Base-by-base conservation (phyloP, 2,888 invertebrate species). In the Morpho achilles region DNA sequence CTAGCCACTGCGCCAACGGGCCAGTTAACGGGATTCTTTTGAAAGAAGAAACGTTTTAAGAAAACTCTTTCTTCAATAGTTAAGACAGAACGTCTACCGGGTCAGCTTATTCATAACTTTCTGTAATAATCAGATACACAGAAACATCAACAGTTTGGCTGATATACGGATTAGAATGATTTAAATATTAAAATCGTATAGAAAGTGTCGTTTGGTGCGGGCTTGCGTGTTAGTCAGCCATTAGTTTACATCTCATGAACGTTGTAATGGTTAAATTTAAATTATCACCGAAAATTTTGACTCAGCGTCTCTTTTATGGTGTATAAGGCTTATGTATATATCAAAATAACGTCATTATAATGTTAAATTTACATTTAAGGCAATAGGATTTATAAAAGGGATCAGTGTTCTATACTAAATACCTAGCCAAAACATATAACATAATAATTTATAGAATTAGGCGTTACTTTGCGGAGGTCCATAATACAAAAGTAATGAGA, bases 151-250 rank as follows among this genome's bases (percentile, higher is more conserved):
- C 64, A 67, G 62, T 47, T 65, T 1, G 53, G 56, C 61, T 53
- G 66, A 67, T 61, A 59, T 64, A 55, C 49, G 62, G 64, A 65
- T 66, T 64, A 65, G 51, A 56, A 59, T 56, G 62, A 68, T 67
- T 62, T 70, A 65, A 70, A 69, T 69, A 69, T 69, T 71, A 61
- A 68, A 71, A 70, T 69, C 48, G 54, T 53, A 60, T 66, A 66
- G 68, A 68, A 67, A 68, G 69, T 61, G 59, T 43, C 52, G 42
- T 65, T 53, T 9, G 3, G n/a, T 9, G 57, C 61, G 59, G 50
- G 61, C 59, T 67, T 43, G 67, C 69, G 67, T 69, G 69, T 56
- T 60, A 23, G 47, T 48, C 32, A 39, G 48, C 57, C 64, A 61
- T 69, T 64, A 65, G 50, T 56, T 63, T 52, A 56, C 52, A 60